These are phyloP conservation scores for Alcedo atthis DNA, from an alignment of 2,797 vertebrate genomes.

Conservation along the genomic window DNA sequence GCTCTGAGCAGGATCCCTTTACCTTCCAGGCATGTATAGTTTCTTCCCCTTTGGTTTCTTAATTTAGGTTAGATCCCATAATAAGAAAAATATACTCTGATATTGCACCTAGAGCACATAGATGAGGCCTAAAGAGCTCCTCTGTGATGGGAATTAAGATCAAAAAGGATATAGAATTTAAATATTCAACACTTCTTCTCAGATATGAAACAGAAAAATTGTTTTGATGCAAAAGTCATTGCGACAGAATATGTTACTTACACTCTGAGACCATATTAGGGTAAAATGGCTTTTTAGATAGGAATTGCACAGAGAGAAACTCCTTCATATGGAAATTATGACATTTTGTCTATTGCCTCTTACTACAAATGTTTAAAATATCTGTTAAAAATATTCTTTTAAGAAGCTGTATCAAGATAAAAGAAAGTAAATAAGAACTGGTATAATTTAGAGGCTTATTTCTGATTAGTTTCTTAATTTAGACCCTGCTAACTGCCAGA, in stretches of 20 bases:
- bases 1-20: constrained; percentile 39
- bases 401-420: neutral
- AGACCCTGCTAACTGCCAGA: neutral
- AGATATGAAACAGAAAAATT: constrained; percentile 59
- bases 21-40: constrained; percentile 35
- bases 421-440: constrained; percentile 32
- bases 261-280: constrained; percentile 46
- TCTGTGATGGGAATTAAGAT: constrained; percentile 60
- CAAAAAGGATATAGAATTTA: constrained; percentile 67
- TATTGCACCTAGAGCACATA: constrained; percentile 63
- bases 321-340: constrained; percentile 69
- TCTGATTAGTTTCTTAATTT: constrained; percentile 31
- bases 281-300: constrained; percentile 54
- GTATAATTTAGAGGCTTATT: constrained; percentile 5
- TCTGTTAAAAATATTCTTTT: constrained; percentile 39
- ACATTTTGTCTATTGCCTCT: constrained; percentile 61
- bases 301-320: constrained; percentile 28
- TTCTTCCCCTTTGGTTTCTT: constrained; percentile 48
- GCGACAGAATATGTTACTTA: constrained; percentile 58
- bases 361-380: constrained; percentile 55
- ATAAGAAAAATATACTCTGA: constrained; percentile 53
- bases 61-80: constrained; percentile 53
- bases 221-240: constrained; percentile 66
- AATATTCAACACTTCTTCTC: constrained; percentile 63
- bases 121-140: constrained; percentile 52